Base-by-base conservation (phyloP, 2,888 invertebrate species). In the Netelia fuscicornis region DNA sequence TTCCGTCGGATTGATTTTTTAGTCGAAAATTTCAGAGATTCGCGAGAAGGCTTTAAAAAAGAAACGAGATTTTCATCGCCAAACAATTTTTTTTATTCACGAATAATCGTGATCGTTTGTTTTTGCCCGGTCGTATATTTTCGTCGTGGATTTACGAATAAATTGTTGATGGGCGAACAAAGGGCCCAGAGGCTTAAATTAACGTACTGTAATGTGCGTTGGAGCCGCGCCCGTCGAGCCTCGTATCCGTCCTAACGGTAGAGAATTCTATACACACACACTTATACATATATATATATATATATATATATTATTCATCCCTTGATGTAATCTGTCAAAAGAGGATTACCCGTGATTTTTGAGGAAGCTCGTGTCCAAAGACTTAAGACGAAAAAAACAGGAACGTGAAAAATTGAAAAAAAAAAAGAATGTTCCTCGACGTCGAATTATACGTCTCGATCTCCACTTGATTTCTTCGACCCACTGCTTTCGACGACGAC, bases 161-260 rank as follows among this genome's bases (percentile, higher is more conserved):
- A 67, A 81, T 48, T 48, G 74, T 67, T 67, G 74, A 81, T 74
- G 80, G 80, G 80, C 74, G 72, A 81, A 67, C 74, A 72, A 74
- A 67, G 54, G 64, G 54, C 37, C 65, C 72, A 79, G 56, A 74
- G 60, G 65, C 56, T 80, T 58, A 48, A 72, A 80, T 80, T 72
- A 65, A 80, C 72, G 79, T 71, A 71, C 62, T 54, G 54, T 58
- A 48, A 58, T 81, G 67, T 74, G 56, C 64, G 37, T 64, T 64
- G n/a, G 11, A 58, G 81, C 81, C 81, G 81, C 81, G 81, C 81
- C 81, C 81, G 68, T 81, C 70, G 78, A 68, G 48, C 37, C 72
- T 74, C 48, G 58, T 67, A 80, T 80, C 80, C 80, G 72, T 80
- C 80, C 80, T 56, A 64, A 70, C 23, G 48, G 68, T 44, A 70